Conservation (phyloP, 2,797 vertebrate species). For the Natrix natrix region DNA sequence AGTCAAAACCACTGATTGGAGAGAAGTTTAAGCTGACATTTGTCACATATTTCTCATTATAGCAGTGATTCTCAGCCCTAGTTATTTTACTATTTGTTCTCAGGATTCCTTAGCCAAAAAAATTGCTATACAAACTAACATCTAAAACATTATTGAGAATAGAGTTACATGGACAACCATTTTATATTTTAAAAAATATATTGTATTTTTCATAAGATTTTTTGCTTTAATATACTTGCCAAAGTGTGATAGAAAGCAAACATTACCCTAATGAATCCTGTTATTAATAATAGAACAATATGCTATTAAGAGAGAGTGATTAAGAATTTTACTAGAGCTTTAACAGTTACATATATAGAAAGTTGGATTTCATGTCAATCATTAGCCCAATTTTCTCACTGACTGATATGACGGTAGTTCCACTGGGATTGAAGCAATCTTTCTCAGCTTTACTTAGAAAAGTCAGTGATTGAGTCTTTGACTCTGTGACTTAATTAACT, state of each 20-base stretch:
- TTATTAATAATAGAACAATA: conserved; percentile 12
- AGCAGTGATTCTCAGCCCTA: not conserved
- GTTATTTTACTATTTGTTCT: not conserved
- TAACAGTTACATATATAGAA: not conserved
- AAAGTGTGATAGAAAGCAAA: not conserved
- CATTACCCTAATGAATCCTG: not conserved
- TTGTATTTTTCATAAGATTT: conserved; percentile 26
- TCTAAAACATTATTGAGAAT: not conserved
- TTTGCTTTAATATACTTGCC: not conserved
- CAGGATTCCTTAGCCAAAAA: not conserved
- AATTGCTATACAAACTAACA: not conserved
- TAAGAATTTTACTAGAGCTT: not conserved
- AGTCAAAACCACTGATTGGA: conserved; percentile 21
- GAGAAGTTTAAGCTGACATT: not conserved
- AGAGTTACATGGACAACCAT: not conserved
- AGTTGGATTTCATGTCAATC: not conserved
- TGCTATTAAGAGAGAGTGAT: not conserved
- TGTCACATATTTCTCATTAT: not conserved
- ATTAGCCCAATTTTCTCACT: not conserved
- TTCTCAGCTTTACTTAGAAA: not conserved
- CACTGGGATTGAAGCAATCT: not conserved
- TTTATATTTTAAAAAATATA: conserved; percentile 10
- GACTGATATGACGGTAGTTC: not conserved
- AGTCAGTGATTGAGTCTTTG: not conserved
- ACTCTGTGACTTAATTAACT: not conserved